Percentiles rank a stretch among this genome's conserved stretches.
Conservation (phyloP, 2,797 vertebrate genomes). For the Chaenodraco wilsoni region DNA sequence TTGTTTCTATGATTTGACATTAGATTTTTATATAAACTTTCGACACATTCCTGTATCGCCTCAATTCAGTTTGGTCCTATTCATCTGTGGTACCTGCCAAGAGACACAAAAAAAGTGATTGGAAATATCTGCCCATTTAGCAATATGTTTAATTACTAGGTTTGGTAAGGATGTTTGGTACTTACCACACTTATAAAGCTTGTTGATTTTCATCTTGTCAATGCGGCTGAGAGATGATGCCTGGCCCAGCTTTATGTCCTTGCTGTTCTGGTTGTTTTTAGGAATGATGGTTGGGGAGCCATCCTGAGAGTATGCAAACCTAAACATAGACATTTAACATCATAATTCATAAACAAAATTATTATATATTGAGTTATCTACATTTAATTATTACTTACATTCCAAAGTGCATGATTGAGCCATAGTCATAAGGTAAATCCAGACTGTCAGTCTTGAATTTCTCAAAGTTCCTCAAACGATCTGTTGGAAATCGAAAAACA, state of each 20-base stretch:
- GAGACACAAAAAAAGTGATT: slow-evolving; percentile 41
- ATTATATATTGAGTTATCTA: not conserved
- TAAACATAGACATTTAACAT: slow-evolving; percentile 45
- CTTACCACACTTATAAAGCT: slow-evolving; percentile 82
- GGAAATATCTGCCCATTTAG: not conserved
- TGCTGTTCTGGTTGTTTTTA: slow-evolving; percentile 63
- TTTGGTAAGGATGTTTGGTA: slow-evolving; percentile 32
- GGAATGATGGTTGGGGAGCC: slow-evolving; percentile 82
- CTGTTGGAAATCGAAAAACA: slow-evolving; percentile 58
- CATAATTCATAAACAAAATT: not conserved
- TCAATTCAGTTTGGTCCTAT: slow-evolving; percentile 31
- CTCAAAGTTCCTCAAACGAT: slow-evolving; percentile 87
- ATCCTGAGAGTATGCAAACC: slow-evolving; percentile 83
- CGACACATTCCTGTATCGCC: slow-evolving; percentile 29
- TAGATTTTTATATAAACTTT: slow-evolving; percentile 17
- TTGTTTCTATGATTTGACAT: slow-evolving; percentile 33
- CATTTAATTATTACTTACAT: slow-evolving; percentile 76
- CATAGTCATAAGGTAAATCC: slow-evolving; percentile 88
- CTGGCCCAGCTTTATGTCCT: slow-evolving; percentile 77
- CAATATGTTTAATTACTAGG: not conserved
- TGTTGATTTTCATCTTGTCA: slow-evolving; percentile 85
- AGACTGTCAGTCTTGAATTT: slow-evolving; percentile 87
- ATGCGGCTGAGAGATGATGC: slow-evolving; percentile 74
- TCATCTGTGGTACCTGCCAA: slow-evolving; percentile 61
- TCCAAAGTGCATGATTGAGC: slow-evolving; percentile 92